These are phyloP conservation scores for Kryptolebias marmoratus DNA, from an alignment of 2,113 vertebrate genomes.

Conservation along the genomic window DNA sequence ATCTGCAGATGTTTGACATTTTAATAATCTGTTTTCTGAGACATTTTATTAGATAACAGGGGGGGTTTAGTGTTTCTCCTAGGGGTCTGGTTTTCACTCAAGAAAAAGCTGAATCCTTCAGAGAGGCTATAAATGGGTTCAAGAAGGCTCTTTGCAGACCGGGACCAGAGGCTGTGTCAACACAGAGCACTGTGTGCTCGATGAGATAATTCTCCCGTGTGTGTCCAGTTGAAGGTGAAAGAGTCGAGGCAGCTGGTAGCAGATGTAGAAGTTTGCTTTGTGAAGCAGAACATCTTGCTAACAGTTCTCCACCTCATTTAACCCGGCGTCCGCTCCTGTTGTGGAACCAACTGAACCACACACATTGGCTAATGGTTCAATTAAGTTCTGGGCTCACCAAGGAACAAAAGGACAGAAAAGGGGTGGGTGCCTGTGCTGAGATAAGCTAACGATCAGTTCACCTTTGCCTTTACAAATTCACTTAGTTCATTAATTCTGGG, in stretches of 20 bases:
- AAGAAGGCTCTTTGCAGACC: slow-evolving; percentile 53
- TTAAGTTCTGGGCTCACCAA: slow-evolving; percentile 18
- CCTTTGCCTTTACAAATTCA: slow-evolving; percentile 45
- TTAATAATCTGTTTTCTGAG: slow-evolving; percentile 3
- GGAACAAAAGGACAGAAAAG: slow-evolving; percentile 12
- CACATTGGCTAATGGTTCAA: slow-evolving; percentile 37
- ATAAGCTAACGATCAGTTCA: slow-evolving; percentile 63
- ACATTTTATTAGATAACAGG: neutral
- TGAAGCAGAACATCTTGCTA: slow-evolving; percentile 41
- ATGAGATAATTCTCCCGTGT: slow-evolving; percentile 64
- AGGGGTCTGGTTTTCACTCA: slow-evolving; percentile 27
- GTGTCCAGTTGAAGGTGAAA: slow-evolving; percentile 39
- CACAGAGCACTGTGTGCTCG: slow-evolving; percentile 22
- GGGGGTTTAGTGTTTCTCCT: slow-evolving; percentile 1
- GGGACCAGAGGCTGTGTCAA: slow-evolving; percentile 59
- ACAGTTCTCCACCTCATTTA: slow-evolving; percentile 53
- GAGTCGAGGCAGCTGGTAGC: slow-evolving; percentile 63
- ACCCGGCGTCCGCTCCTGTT: slow-evolving; percentile 18
- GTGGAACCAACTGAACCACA: slow-evolving; percentile 40
- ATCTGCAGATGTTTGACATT: slow-evolving; percentile 6
- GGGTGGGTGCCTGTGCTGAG: slow-evolving; percentile 13
- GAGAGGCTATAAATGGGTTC: slow-evolving; percentile 38
- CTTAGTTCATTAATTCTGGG: slow-evolving; percentile 46
- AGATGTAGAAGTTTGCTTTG: slow-evolving; percentile 60
- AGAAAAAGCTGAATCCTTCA: slow-evolving; percentile 26